phyloP scores from a whole-genome alignment of 1,140 invertebrate genomes.

The Bilobella aurantiaca region DNA sequence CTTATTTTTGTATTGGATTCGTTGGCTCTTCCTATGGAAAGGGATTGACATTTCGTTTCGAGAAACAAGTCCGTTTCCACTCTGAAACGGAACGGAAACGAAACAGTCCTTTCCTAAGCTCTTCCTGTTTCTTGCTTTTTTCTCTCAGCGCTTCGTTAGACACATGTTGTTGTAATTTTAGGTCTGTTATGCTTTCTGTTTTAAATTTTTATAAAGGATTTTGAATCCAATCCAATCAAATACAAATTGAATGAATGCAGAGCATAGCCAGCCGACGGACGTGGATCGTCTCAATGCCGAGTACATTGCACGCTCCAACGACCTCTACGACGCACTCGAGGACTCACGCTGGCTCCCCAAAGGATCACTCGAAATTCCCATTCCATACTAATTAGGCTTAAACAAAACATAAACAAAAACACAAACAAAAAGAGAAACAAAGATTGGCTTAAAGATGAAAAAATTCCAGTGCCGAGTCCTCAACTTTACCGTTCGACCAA shows the following conservation, averaged over 20 bases:
- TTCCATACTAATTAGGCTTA: conserved; percentile 17
- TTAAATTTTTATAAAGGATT: conserved; percentile 21
- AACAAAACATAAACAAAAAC: background rate
- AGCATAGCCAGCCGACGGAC: conserved; percentile 33
- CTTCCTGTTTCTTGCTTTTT: conserved; percentile 1
- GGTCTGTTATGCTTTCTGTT: conserved; percentile 8
- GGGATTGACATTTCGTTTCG: too few relatives aligned
- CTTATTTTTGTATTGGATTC: too few relatives aligned
- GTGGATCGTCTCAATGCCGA: conserved; percentile 31
- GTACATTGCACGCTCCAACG: conserved; percentile 28
- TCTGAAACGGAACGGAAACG: too few relatives aligned
- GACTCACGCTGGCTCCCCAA: conserved; percentile 33
- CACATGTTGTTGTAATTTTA: too few relatives aligned
- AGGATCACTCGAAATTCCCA: conserved; percentile 33
- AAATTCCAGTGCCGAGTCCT: too few relatives aligned
- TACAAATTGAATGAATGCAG: conserved; percentile 32
- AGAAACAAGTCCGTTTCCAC: too few relatives aligned
- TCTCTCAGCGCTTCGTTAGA: too few relatives aligned
- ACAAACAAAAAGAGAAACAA: background rate
- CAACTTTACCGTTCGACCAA: too few relatives aligned
- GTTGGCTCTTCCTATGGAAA: too few relatives aligned
- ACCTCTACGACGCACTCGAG: conserved; percentile 32
- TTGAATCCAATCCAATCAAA: conserved; percentile 16
- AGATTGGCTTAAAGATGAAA: too few relatives aligned
- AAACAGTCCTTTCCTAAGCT: too few relatives aligned